phyloP scores from a whole-genome alignment of 2,888 invertebrate species.

The Agriopis aurantiaria region DNA sequence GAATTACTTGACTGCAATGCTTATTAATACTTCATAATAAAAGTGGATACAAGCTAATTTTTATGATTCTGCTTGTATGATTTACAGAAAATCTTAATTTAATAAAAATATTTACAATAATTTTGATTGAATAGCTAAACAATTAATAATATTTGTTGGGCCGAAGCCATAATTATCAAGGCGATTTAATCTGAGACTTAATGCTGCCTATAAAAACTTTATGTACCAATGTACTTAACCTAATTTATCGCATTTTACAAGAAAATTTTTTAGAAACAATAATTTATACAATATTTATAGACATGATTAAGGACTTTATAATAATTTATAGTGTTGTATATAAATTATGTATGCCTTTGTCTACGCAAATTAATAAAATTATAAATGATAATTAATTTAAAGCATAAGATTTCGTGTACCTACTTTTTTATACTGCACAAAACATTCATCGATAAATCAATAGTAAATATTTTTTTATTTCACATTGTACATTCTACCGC shows the following conservation, averaged over 20 bases:
- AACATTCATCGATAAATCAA: constrained; percentile 33
- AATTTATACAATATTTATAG: not conserved
- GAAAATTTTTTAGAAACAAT: not conserved
- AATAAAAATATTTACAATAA: not conserved
- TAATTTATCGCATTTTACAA: not conserved
- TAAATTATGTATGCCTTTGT: not conserved
- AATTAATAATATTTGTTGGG: no score
- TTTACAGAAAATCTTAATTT: not conserved
- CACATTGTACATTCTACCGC: not conserved
- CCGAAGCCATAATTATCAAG: not conserved
- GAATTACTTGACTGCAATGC: no score
- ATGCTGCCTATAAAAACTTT: not conserved
- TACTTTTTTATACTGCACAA: constrained; percentile 45
- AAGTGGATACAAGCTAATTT: no score
- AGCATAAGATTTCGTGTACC: constrained; percentile 31
- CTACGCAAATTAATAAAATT: not conserved
- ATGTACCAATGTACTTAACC: not conserved
- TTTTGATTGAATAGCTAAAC: not conserved
- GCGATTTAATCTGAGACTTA: not conserved
- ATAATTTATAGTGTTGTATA: constrained; percentile 12
- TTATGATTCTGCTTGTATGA: no score
- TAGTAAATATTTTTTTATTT: not conserved
- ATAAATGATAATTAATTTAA: not conserved
- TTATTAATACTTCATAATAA: no score
- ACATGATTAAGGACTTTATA: not conserved